Percentiles rank a stretch among this genome's conserved stretches.
These are phyloP conservation scores for Dermatemys mawii DNA, from an alignment of 2,113 vertebrate genomes.

Conservation along the genomic window DNA sequence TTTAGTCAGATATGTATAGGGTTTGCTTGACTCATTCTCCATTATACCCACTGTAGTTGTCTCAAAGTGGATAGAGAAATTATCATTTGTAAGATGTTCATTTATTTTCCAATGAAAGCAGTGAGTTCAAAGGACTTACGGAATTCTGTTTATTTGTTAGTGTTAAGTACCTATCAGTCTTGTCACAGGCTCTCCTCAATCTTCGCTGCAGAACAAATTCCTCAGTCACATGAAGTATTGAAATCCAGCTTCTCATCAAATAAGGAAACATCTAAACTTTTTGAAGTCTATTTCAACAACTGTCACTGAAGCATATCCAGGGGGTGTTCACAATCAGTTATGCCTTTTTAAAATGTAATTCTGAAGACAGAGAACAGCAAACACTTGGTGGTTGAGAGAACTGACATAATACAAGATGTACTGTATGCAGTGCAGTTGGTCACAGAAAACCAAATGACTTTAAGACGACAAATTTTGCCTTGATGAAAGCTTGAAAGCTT, in stretches of 20 bases:
- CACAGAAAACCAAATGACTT: neutral
- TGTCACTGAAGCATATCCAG: neutral
- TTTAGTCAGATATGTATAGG: neutral
- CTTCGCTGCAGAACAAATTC: neutral
- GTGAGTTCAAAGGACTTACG: neutral
- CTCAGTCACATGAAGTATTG: neutral
- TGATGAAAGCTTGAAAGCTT: no score
- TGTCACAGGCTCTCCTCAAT: neutral
- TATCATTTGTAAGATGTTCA: neutral
- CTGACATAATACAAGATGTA: no score
- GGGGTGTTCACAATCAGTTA: neutral
- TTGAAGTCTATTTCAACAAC: neutral
- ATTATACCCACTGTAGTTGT: fast-evolving
- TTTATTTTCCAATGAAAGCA: neutral
- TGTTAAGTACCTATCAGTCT: neutral
- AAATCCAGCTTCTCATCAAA: neutral
- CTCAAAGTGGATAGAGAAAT: neutral
- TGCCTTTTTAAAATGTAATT: neutral
- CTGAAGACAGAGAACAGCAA: neutral
- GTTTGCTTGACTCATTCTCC: neutral
- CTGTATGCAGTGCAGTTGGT: neutral
- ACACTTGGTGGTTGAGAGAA: neutral
- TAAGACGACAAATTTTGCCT: no score
- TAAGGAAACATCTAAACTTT: neutral
- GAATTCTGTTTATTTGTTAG: neutral